Base-by-base conservation (phyloP, 2,888 invertebrate species). In the Pharmacophagus antenor region DNA sequence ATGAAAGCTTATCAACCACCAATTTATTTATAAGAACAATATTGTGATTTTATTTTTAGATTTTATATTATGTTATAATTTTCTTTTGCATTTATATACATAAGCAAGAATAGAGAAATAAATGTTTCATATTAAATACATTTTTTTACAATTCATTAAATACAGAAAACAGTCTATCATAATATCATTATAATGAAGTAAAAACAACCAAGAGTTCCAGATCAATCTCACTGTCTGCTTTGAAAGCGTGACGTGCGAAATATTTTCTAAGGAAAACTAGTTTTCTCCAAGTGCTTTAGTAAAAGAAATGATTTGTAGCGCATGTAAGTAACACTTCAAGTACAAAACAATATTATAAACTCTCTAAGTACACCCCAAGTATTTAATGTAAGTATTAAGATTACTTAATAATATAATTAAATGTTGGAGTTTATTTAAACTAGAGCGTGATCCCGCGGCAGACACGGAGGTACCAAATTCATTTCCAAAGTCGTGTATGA, bases 201-300 rank as follows among this genome's bases (percentile, higher is more conserved):
- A 50, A 47, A 17, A 20, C 20, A 42, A 27, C 0, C 46, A 41
- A 22, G 48, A 46, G 49, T 49, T 49, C 21, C 70, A 71, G 78
- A 76, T 78, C 50, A 50, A 58, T 59, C 81, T 85, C 80, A 66
- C 80, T 73, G 69, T 82, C 78, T 63, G 70, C 64, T 84, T 73
- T 77, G 89, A 89, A 89, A 89, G 89, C 89, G 89, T 84, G 79
- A 86, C 86, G 81, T 67, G 72, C 68, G 73, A n/a, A 75, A 75
- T 72, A 74, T 47, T 74, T 74, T 74, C 70, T 70, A 70, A 65
- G 69, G 15, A 44, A 44, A n/a, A 44, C 18, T 15, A n/a, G 37
- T 37, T 37, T 37, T 37, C 37, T 37, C 37, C 37, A n/a, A 18
- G 37, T 37, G 2, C 27, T 50, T 31, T 12, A 27, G 18, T 8